phyloP scores from a whole-genome alignment of 2,888 invertebrate species.

The Listrodromus nycthemerus region DNA sequence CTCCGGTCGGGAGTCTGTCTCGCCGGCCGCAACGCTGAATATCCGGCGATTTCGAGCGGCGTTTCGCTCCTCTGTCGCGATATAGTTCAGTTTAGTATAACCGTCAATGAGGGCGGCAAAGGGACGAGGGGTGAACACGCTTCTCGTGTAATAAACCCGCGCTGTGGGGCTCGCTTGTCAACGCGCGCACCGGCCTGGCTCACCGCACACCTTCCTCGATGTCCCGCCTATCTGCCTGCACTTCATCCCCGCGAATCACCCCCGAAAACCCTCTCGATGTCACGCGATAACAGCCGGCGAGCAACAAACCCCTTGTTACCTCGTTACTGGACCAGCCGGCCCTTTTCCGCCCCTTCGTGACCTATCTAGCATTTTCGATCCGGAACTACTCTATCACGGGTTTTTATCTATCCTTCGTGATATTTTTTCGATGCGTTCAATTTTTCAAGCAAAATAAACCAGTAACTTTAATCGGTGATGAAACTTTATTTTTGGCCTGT shows the following conservation, averaged over 20 bases:
- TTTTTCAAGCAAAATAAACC: no score
- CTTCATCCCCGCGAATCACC: background rate
- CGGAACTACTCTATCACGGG: background rate
- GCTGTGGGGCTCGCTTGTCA: conserved; percentile 81
- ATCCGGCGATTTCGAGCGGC: conserved; percentile 63
- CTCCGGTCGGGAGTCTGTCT: conserved; percentile 40
- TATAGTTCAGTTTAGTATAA: conserved; percentile 36
- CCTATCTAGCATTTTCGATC: conserved; percentile 16
- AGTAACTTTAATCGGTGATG: no score
- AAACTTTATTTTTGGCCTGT: no score
- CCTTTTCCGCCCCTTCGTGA: conserved; percentile 43
- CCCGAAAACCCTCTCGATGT: conserved; percentile 55
- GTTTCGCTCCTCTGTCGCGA: conserved; percentile 55
- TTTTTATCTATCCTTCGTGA: background rate
- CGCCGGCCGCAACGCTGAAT: conserved; percentile 66
- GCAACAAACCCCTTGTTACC: conserved; percentile 76
- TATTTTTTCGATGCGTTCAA: background rate
- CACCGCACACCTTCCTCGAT: background rate
- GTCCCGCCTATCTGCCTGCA: background rate
- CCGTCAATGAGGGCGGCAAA: conserved; percentile 23
- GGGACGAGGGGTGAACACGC: conserved; percentile 57
- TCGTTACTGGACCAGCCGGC: conserved; percentile 70
- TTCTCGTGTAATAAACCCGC: conserved; percentile 77
- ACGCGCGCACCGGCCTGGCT: conserved; percentile 68
- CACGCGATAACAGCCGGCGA: conserved; percentile 76